Evolutionary conservation across 2,888 invertebrate species (phyloP).

Genomic region (Notocelia uddmanniana): DNA sequence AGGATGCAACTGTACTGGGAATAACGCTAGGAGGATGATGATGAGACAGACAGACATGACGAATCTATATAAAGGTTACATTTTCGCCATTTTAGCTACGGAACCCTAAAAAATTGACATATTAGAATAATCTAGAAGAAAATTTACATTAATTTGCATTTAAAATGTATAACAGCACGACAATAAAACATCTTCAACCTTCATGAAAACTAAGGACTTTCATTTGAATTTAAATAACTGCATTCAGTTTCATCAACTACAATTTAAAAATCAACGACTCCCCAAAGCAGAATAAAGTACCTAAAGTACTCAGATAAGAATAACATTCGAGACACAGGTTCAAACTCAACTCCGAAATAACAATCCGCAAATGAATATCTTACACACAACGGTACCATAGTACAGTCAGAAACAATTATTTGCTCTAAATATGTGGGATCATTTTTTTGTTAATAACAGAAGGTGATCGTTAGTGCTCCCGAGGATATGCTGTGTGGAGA

Average conservation of each 20-base stretch:
- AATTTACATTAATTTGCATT: not conserved
- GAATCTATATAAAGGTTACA: no score
- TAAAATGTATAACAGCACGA: not conserved
- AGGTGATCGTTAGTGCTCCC: no score
- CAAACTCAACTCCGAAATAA: conserved; percentile 15
- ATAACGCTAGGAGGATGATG: no score
- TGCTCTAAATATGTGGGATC: no score
- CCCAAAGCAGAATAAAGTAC: not conserved
- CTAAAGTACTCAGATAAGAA: conserved; percentile 2
- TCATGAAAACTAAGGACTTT: conserved; percentile 4
- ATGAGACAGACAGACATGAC: no score
- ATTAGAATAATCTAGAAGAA: no score
- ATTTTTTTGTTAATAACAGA: no score
- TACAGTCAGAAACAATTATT: conserved; percentile 11
- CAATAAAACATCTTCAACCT: not conserved
- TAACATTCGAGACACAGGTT: conserved; percentile 27
- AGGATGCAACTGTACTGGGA: no score
- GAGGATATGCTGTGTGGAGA: no score
- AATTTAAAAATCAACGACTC: conserved; percentile 1
- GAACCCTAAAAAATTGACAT: no score
- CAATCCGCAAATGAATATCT: conserved; percentile 31
- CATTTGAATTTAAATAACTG: not conserved
- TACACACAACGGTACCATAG: conserved; percentile 13
- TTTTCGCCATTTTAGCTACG: no score
- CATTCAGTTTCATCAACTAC: not conserved